phyloP scores from a whole-genome alignment of 2,113 vertebrate species.

The Marmota monax region DNA sequence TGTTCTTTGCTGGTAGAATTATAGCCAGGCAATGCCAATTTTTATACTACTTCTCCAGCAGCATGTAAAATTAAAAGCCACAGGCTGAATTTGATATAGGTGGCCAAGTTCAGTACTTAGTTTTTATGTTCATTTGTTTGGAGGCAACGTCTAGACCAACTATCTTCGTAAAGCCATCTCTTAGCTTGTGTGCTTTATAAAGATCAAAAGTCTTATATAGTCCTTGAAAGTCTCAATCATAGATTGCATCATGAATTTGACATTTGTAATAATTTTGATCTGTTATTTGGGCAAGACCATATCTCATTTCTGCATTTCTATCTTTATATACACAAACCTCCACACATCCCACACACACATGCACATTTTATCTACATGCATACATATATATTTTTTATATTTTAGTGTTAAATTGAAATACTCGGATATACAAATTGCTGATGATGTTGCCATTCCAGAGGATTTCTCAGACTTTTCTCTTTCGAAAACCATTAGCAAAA shows the following conservation, averaged over 20 bases:
- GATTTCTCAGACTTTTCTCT: conserved; percentile 90
- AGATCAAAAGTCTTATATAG: background rate
- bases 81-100: background rate
- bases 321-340: background rate
- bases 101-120: background rate
- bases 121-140: background rate
- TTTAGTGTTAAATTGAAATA: conserved; percentile 86
- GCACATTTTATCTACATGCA: background rate
- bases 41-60: background rate
- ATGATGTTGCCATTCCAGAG: conserved; percentile 86
- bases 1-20: conserved; percentile 18
- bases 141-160: background rate
- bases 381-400: background rate
- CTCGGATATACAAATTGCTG: conserved; percentile 70
- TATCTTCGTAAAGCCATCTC: background rate
- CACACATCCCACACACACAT: too few relatives aligned
- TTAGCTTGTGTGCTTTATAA: background rate
- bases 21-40: background rate
- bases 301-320: background rate
- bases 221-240: conserved; percentile 23
- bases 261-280: background rate
- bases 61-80: background rate
- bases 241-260: conserved; percentile 16
- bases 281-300: conserved; percentile 44
- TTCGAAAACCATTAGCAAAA: conserved; percentile 89